Evolutionary conservation across 2,113 vertebrate species (phyloP).

Genomic region (Macaca nemestrina): DNA sequence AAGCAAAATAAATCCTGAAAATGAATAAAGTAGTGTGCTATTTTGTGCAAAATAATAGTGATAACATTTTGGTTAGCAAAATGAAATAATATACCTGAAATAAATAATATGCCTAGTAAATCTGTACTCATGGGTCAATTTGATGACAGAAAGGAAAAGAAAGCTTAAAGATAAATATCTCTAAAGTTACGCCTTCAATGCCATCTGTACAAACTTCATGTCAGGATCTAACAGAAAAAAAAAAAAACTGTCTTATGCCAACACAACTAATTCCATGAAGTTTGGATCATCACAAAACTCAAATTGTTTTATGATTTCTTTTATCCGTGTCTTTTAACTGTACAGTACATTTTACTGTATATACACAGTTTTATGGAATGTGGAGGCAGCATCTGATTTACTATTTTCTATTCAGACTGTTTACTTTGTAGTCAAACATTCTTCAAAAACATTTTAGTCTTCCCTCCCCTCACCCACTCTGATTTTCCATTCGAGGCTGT

Average conservation of each 20-base stretch:
- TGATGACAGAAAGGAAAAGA: slow-evolving; percentile 30
- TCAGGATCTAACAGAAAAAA: slow-evolving; percentile 33
- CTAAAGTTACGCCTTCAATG: neutral
- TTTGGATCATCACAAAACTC: neutral
- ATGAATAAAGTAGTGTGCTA: slow-evolving; percentile 2
- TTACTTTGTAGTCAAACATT: slow-evolving; percentile 67
- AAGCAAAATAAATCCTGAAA: slow-evolving; percentile 13
- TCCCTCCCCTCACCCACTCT: neutral
- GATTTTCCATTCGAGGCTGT: slow-evolving; percentile 58
- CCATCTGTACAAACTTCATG: neutral
- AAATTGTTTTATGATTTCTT: slow-evolving; percentile 42
- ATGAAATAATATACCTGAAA: neutral
- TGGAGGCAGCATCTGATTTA: slow-evolving; percentile 53
- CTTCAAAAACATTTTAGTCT: slow-evolving; percentile 56
- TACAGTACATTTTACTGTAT: neutral
- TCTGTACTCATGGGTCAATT: neutral
- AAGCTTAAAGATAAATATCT: neutral
- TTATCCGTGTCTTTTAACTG: slow-evolving; percentile 14
- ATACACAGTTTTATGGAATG: slow-evolving; percentile 8
- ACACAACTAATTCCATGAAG: slow-evolving; percentile 13
- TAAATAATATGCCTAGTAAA: neutral
- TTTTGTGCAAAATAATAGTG: neutral
- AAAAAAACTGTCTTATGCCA: neutral
- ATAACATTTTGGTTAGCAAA: neutral
- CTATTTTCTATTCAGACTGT: slow-evolving; percentile 59